Base-by-base conservation (phyloP, 1,140 invertebrate species). In the Leucophenga varia region DNA sequence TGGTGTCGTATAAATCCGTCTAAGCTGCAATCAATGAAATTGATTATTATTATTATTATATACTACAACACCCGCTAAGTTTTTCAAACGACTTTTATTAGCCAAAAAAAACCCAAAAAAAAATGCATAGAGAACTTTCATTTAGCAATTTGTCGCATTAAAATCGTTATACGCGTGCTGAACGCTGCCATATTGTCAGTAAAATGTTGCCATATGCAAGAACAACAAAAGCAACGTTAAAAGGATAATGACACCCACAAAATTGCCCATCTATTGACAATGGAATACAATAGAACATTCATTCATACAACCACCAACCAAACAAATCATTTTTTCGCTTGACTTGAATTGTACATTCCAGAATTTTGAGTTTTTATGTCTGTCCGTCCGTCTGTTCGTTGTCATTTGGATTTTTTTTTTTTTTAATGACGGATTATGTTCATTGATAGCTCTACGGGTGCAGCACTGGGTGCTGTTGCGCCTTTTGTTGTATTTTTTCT, bases 181-280 rank as follows among this genome's bases (percentile, higher is more conserved):
- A 6, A n/a, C n/a, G n/a, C n/a, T n/a, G n/a, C 22, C 22, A 25
- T 25, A 25, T 21, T n/a, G 19, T n/a, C 17, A n/a, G 43, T 36
- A 16, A 44, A 44, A 44, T 44, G 43, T 12, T 44, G 43, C 31
- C 43, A 44, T 44, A 44, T 44, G 43, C 25, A 32, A 20, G 18
- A 16, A 19, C 21, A 36, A 36, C 32, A 36, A 44, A 22, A 31
- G 19, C 34, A 13, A 28, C 3, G 17, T 14, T 6, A 32, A 25
- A 31, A 32, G 34, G 43, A 44, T 44, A 36, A 44, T 44, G 43
- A 44, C 43, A 44, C 43, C 43, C 43, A 44, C 43, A 34, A 44
- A 35, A 44, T 44, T 44, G 43, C 43, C 43, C 17, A 14, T 30
- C n/a, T n/a, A n/a, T n/a, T n/a, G n/a, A n/a, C n/a, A n/a, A n/a